phyloP scores from a whole-genome alignment of 1,140 invertebrate genomes.

The Mamestra configurata region DNA sequence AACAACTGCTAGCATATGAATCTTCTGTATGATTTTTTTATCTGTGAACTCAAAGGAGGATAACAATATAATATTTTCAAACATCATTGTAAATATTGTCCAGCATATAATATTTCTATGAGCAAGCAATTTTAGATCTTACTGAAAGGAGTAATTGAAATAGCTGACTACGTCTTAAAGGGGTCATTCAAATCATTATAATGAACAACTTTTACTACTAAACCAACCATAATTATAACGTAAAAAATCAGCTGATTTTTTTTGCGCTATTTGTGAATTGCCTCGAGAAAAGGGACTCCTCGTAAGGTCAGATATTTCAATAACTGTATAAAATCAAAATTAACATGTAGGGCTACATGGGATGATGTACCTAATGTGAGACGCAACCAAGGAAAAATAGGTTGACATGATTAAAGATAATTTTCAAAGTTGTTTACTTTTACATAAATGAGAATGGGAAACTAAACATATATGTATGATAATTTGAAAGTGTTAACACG shows the following conservation, averaged over 20 bases:
- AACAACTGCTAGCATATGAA: slow-evolving; percentile 22
- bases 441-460: not conserved
- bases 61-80: slow-evolving; percentile 33
- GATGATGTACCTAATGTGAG: slow-evolving; percentile 29
- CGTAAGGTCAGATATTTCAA: no score
- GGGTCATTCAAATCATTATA: no score
- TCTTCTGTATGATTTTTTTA: not conserved
- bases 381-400: slow-evolving; percentile 20
- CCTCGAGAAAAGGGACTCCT: no score
- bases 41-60: slow-evolving; percentile 25
- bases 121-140: slow-evolving; percentile 28
- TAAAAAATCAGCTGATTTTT: no score
- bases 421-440: slow-evolving; percentile 10
- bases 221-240: no score
- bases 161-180: no score
- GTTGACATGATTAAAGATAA: slow-evolving; percentile 6
- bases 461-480: slow-evolving; percentile 27
- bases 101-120: slow-evolving; percentile 4
- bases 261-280: no score
- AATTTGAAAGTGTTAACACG: slow-evolving; percentile 47
- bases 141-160: not conserved
- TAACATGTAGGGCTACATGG: slow-evolving; percentile 7
- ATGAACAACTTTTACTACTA: no score
- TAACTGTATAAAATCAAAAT: not conserved
- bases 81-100: slow-evolving; percentile 26